Evolutionary conservation across 2,113 vertebrate genomes (phyloP), one percentile per base, ranked within the genome.

Genomic region (Paradoxurus hermaphroditus): DNA sequence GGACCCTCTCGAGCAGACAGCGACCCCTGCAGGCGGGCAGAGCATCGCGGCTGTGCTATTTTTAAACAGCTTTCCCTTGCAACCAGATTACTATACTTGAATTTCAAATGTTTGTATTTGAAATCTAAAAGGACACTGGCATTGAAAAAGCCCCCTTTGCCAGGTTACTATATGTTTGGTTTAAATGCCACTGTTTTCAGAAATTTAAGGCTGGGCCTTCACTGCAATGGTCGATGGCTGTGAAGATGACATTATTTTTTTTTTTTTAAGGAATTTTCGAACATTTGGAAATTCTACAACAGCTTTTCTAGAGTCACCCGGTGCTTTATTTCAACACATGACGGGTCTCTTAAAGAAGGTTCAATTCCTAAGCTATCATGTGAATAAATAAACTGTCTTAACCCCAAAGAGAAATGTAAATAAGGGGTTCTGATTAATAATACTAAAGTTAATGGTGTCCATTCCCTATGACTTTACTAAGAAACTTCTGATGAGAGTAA

Each of bases 61-160:
- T 96, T 86, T 94, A 95, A 95, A 90, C 87, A 97, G 93, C 87
- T 97, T 97, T 97, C 97, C 93, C 98, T 82, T 91, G 94, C 98
- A 98, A 98, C 95, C 90, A 98, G 97, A 98, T 97, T 95, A 97
- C 88, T 77, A 81, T 84, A 90, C 96, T 97, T 94, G 95, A 98
- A 96, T 98, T 98, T 97, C 98, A 91, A 92, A 98, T 95, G 94
- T 97, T 98, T 98, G 94, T 96, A 81, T 95, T 95, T 82, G 78
- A 92, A 98, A 98, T 98, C 97, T 98, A 98, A 98, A 89, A 96
- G 97, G 97, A 98, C 97, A 94, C 62, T 44, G 39, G 86, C 91
- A 81, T 77, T 95, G 75, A 95, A 96, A 96, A 98, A 95, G 65
- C 81, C 62, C 51, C 91, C 97, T 98, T 97, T 68, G 96, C 36